These are phyloP conservation scores for Chiloscyllium punctatum DNA, from an alignment of 2,797 vertebrate species.

Conservation along the genomic window DNA sequence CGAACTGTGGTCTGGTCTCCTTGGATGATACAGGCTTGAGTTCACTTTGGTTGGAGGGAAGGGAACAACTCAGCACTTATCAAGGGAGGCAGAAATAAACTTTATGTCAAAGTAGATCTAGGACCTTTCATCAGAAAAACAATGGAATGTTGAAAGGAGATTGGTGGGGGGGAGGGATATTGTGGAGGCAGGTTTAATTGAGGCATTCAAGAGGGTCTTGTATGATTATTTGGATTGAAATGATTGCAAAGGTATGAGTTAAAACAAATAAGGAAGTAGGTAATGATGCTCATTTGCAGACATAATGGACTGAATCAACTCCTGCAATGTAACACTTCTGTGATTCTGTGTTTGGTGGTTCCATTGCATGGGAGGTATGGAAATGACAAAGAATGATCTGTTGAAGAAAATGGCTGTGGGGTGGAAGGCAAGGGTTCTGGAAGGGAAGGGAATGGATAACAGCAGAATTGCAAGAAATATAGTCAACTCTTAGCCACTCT, in stretches of 20 bases:
- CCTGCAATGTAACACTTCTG: too few species aligned
- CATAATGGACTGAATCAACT: too few species aligned
- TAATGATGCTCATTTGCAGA: too few species aligned
- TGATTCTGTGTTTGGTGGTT: not conserved
- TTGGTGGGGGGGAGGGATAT: too few species aligned
- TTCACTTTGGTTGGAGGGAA: not conserved
- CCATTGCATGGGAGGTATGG: not conserved
- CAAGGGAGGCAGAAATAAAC: too few species aligned
- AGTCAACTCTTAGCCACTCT: too few species aligned
- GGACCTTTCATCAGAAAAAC: not conserved
- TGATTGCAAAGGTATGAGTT: too few species aligned
- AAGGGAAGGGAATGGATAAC: not conserved
- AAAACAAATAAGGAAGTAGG: too few species aligned
- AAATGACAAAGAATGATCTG: not conserved
- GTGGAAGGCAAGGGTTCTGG: not conserved
- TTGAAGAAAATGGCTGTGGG: not conserved
- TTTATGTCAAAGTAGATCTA: not conserved
- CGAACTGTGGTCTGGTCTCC: not conserved
- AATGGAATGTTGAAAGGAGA: not conserved
- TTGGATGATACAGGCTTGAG: not conserved
- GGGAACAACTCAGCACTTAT: too few species aligned
- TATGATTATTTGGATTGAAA: too few species aligned
- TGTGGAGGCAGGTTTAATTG: too few species aligned
- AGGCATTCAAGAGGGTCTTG: too few species aligned
- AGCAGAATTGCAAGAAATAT: not conserved